Conservation (phyloP, 2,797 vertebrate species). For the Chelon labrosus region DNA sequence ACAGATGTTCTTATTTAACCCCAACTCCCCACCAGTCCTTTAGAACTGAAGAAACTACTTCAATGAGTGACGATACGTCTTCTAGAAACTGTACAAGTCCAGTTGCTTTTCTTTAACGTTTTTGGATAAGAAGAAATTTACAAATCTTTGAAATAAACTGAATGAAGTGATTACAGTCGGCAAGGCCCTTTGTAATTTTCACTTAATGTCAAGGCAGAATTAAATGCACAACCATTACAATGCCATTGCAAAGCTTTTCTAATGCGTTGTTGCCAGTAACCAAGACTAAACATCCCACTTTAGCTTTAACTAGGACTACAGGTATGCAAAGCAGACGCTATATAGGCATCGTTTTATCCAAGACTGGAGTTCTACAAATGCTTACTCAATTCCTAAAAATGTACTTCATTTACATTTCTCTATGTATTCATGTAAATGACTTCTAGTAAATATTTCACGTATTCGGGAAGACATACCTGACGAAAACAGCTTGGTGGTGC, state of each 20-base stretch:
- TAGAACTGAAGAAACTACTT: too few relatives aligned
- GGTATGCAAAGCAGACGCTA: not conserved
- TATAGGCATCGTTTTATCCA: not conserved
- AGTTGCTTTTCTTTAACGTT: too few relatives aligned
- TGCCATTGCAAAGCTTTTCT: not conserved
- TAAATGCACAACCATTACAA: not conserved
- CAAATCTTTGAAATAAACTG: too few relatives aligned
- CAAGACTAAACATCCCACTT: not conserved
- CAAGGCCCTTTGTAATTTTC: too few relatives aligned
- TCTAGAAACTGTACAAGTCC: too few relatives aligned
- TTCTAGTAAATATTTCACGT: not conserved
- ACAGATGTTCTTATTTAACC: too few relatives aligned
- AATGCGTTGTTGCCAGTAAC: not conserved
- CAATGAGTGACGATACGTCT: too few relatives aligned
- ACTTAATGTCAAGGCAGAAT: not conserved
- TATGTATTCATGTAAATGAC: not conserved
- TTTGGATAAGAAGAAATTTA: too few relatives aligned
- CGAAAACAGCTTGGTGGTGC: slow-evolving; percentile 92
- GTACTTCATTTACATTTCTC: not conserved
- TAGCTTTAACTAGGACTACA: not conserved
- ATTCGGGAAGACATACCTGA: slow-evolving; percentile 86
- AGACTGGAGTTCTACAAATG: not conserved
- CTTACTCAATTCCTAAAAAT: not conserved
- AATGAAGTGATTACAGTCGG: too few relatives aligned
- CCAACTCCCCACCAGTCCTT: too few relatives aligned